Base-by-base conservation (phyloP, 2,797 vertebrate genomes). In the Nannoperca australis region DNA sequence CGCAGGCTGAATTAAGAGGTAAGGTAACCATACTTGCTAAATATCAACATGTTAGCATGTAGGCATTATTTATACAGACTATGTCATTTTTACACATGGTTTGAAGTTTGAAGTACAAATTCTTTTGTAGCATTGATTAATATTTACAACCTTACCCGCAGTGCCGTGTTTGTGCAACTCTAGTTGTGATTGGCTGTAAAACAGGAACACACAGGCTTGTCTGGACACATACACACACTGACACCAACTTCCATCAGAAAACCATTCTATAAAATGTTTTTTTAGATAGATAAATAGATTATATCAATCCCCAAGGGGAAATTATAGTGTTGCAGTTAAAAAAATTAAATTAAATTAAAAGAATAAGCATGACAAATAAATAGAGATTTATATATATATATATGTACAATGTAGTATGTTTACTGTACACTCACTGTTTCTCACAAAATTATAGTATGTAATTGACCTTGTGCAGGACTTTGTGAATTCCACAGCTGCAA, bases 141-240 rank as follows among this genome's bases (percentile, higher is more conserved):
- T 66, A 68, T 70, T 77, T 59, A 55, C 50, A 8, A 44, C 20
- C 40, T 78, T 36, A 51, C 7, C 13, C 1, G 0, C 13, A 34
- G 27, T 38, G 15, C 34, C 1, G 7, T 54, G 49, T 53, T 61
- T 66, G 38, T 77, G 59, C 51, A 54, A 79, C 63, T 69, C 53
- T 27, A 85, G 65, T 22, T 82, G 58, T 81, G 36, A 76, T 63
- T 84, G 81, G 47, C 74, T 60, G 11, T n/a, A 5, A 77, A 76
- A 58, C 55, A 83, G 78, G 73, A 89, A 56, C 61, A 70, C 44
- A 67, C 17, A 63, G 67, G 61, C 56, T 18, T 68, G 59, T 58
- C 60, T 38, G 54, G 49, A 55, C 53, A 68, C 17, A 58, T n/a
- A 42, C 38, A 74, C 71, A 72, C 51, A 64, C 7, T 55, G 62